Percentiles rank a stretch among this genome's conserved stretches.
phyloP scores from a whole-genome alignment of 2,888 invertebrate species.

The Amblyjoppa fuscipennis region DNA sequence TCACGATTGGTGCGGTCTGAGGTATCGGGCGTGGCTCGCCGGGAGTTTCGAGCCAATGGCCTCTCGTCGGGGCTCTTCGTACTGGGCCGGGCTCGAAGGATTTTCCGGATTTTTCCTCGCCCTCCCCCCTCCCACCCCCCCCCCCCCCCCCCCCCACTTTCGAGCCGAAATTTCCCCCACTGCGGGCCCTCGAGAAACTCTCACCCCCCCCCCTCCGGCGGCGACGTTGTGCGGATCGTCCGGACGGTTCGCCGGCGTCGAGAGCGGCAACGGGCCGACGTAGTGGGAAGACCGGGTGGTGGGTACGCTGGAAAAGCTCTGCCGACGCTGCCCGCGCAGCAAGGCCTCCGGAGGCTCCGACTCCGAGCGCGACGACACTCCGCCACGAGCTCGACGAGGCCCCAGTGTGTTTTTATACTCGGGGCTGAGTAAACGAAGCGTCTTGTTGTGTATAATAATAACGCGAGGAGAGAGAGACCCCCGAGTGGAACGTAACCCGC shows the following conservation, averaged over 20 bases:
- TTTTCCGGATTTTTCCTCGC: slow-evolving; percentile 68
- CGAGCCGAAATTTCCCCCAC: slow-evolving; percentile 23
- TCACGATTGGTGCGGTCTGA: slow-evolving; percentile 47
- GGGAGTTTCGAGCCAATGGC: slow-evolving; percentile 51
- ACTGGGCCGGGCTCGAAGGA: slow-evolving; percentile 60
- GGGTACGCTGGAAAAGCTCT: slow-evolving; percentile 64
- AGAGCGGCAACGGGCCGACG: slow-evolving; percentile 57
- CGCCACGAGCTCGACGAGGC: slow-evolving; percentile 75
- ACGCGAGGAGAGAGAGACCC: slow-evolving; percentile 64
- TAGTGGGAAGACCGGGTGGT: slow-evolving; percentile 59
- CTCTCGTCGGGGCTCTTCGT: slow-evolving; percentile 15
- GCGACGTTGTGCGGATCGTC: slow-evolving; percentile 11
- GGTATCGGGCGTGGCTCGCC: slow-evolving; percentile 62
- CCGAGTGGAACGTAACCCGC: neutral
- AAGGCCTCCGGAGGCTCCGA: slow-evolving; percentile 62
- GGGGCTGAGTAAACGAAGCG: slow-evolving; percentile 91
- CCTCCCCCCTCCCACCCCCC: slow-evolving; percentile 59
- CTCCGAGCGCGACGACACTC: slow-evolving; percentile 71
- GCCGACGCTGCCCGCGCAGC: slow-evolving; percentile 64
- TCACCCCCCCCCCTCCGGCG: neutral
- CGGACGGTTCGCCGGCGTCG: slow-evolving; percentile 29
- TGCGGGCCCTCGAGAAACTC: slow-evolving; percentile 19
- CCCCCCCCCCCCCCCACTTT: neutral
- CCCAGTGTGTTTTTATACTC: slow-evolving; percentile 85
- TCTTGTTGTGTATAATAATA: slow-evolving; percentile 95